Evolutionary conservation across 2,888 invertebrate species (phyloP).

Genomic region (Linnaemya vulpina): DNA sequence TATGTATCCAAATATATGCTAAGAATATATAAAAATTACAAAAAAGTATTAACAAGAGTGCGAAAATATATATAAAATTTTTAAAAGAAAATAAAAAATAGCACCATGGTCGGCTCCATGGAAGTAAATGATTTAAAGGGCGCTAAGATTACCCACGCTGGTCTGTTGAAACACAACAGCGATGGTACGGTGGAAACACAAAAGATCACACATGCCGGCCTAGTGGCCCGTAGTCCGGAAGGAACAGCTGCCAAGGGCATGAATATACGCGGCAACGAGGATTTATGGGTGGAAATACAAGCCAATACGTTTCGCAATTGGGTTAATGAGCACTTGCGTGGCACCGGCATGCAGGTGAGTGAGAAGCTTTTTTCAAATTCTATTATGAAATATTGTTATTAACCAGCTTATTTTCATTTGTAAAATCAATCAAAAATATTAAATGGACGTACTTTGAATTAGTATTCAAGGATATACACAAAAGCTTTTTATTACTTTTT

Average conservation of each 20-base stretch:
- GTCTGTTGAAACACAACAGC: constrained; percentile 84
- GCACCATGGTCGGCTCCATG: constrained; percentile 76
- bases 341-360: constrained; percentile 87
- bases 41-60: constrained; percentile 5
- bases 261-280: constrained; percentile 97
- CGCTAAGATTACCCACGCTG: constrained; percentile 85
- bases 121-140: constrained; percentile 84
- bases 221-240: constrained; percentile 94
- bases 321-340: constrained; percentile 96
- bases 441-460: neutral
- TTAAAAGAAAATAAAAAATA: neutral
- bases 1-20: neutral
- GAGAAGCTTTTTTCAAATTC: neutral
- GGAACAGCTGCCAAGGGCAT: constrained; percentile 98
- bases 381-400: neutral
- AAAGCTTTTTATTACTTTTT: neutral
- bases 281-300: constrained; percentile 98
- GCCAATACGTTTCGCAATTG: constrained; percentile 98
- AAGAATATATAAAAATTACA: neutral
- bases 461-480: neutral
- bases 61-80: neutral
- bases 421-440: neutral
- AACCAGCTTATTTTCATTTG: neutral
- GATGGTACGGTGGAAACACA: constrained; percentile 85
- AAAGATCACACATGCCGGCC: constrained; percentile 89